Base-by-base conservation (phyloP, 2,888 invertebrate genomes). In the Aphidius colemani region DNA sequence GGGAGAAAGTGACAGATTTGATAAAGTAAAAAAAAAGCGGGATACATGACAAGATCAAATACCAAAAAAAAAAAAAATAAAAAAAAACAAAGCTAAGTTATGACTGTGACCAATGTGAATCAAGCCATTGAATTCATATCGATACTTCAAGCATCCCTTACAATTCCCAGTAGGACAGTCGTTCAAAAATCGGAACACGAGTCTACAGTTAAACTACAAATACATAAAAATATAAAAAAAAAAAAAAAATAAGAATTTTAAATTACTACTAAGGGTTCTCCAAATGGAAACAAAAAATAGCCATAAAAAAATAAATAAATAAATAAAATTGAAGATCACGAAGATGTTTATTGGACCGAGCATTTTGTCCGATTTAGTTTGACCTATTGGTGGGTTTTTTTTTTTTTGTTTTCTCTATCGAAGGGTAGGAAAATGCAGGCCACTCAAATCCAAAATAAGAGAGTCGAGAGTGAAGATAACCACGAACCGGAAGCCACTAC, bases 81-180 rank as follows among this genome's bases (percentile, higher is more conserved):
- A 30, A 30, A 30, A 30, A 30, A 30, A 30, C 30, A 30, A 30
- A 30, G 39, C 51, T 40, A 43, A 53, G 43, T 30, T 30, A 39
- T 76, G 75, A 78, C 77, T 77, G 77, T 73, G 72, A 67, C 71
- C 66, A 60, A 68, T 70, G 75, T 78, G 76, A 78, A 77, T 78
- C 77, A 78, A 73, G 56, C 73, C 72, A 75, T 78, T 73, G 76
- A 75, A 76, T 75, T 75, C 70, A 71, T 72, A 70, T 73, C 75
- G 74, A 76, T 78, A 74, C 72, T 74, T 30, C 18, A 30, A 18
- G 9, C 9, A 7, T 30, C 18, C 18, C 18, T 18, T 30, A 18
- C 18, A 39, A 40, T 10, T 46, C 45, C 40, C 60, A 9, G 5
- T 45, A 53, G 53, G 51, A 53, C 40, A n/a, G n/a, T 39, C 43